Evolutionary conservation across 53 echinoderm and acorn worm species (phyloP).

Genomic region (Echinarachnius parma): DNA sequence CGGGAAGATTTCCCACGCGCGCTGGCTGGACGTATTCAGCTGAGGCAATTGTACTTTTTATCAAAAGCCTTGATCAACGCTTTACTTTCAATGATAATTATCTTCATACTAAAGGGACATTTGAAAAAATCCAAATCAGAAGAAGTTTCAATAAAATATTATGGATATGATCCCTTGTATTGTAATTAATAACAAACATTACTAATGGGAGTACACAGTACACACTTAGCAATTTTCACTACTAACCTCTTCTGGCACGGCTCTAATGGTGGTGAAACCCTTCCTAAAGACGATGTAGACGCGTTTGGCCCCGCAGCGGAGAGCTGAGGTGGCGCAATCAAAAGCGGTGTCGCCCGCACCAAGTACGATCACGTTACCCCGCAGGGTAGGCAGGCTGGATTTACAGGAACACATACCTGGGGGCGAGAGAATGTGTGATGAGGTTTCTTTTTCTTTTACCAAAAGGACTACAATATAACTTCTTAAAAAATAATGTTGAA

Average conservation of each 20-base stretch:
- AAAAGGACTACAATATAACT: too few relatives aligned
- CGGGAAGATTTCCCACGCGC: too few relatives aligned
- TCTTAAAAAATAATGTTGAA: too few relatives aligned
- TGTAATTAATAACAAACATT: neutral
- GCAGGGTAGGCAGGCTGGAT: conserved; percentile 64
- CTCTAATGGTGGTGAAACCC: conserved; percentile 98
- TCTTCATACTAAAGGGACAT: too few relatives aligned
- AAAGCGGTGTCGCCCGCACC: conserved; percentile 98
- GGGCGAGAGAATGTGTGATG: neutral
- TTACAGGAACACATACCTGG: conserved; percentile 96
- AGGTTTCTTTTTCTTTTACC: too few relatives aligned
- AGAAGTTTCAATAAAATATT: neutral
- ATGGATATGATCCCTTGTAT: neutral
- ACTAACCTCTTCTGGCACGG: conserved; percentile 94
- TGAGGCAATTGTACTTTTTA: too few relatives aligned
- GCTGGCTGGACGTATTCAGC: too few relatives aligned
- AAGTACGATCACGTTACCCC: conserved; percentile 87
- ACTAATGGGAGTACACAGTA: neutral
- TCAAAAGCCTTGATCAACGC: too few relatives aligned
- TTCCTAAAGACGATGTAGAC: conserved; percentile 94
- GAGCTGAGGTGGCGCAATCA: conserved; percentile 96
- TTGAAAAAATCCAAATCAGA: neutral
- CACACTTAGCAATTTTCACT: neutral
- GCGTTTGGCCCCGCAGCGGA: conserved; percentile 86
- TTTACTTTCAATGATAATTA: too few relatives aligned